Base-by-base conservation (phyloP, 2,888 invertebrate genomes). In the Hyposoter didymator region DNA sequence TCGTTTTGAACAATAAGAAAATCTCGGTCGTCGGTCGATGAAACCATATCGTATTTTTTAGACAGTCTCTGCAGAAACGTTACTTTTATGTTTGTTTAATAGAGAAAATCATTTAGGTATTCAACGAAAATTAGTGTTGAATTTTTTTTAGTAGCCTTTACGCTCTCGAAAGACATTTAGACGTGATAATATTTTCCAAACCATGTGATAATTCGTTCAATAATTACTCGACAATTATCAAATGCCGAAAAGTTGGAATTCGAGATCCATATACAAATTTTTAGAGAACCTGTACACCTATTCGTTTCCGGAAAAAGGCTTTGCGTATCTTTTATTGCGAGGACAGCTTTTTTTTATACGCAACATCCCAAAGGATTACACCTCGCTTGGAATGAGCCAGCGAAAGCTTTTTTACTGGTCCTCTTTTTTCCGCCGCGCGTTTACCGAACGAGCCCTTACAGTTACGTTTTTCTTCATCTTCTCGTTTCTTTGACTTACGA, bases 281-380 rank as follows among this genome's bases (percentile, higher is more conserved):
- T 19, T 7, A 64, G 35, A 28, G 59, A 43, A 35, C 70, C 32
- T 32, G 47, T 66, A 76, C 64, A 49, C 28, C 17, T 22, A 19
- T 39, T 43, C 17, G n/a, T 55, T 52, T 19, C 17, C 12, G 19
- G 17, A 14, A 17, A 22, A 39, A 59, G 47, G 39, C 55, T 75
- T n/a, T 43, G 22, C 66, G 52, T 66, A 69, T 17, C 43, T 78
- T 55, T 78, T 59, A 69, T 78, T 59, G 69, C 55, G 69, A 35
- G 45, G 52, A 69, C 19, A 78, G 45, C 32, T 39, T 39, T 28
- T 67, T 78, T 78, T 69, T 69, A 55, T 69, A 32, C 32, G 55
- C 69, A 55, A 59, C 55, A 69, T 69, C 66, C 45, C 59, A 55
- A 19, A 55, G 78, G 39, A 78, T 69, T 69, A 67, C 55, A 78